A percentile compares a stretch with the other conserved stretches of the same genome.
phyloP scores from a whole-genome alignment of 2,888 invertebrate genomes.

The Drosophila multiciliata region DNA sequence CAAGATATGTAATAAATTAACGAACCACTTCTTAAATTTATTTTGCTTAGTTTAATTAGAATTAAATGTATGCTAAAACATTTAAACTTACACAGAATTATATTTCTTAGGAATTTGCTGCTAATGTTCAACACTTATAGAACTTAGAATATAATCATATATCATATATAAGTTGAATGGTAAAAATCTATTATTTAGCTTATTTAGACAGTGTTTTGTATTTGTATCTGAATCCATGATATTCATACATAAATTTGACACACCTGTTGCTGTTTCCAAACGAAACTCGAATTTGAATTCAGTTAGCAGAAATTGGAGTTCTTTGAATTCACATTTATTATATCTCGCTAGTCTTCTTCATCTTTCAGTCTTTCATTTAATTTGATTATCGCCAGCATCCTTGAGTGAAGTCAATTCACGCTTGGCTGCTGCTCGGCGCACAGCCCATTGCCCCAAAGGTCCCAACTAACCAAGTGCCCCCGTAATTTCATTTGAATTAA shows the following conservation, averaged over 20 bases:
- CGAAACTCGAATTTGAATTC: neutral
- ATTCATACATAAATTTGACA: neutral
- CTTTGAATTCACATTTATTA: constrained; percentile 15
- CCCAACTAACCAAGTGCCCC: constrained; percentile 40
- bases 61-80: neutral
- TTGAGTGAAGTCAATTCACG: constrained; percentile 62
- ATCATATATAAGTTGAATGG: neutral
- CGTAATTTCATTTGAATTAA: constrained; percentile 66
- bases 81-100: neutral
- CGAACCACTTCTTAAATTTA: constrained; percentile 19
- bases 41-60: neutral
- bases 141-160: neutral
- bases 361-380: constrained; percentile 1
- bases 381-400: constrained; percentile 49
- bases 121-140: neutral
- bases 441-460: constrained; percentile 5
- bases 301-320: neutral
- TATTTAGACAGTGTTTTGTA: neutral
- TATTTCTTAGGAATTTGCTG: neutral
- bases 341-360: neutral
- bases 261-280: neutral
- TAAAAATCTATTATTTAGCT: neutral
- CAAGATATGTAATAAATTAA: constrained; percentile 1
- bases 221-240: neutral
- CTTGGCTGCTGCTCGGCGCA: constrained; percentile 43